Evolutionary conservation across 1,140 invertebrate species (phyloP).

Genomic region (Pachypeltis micranthus): DNA sequence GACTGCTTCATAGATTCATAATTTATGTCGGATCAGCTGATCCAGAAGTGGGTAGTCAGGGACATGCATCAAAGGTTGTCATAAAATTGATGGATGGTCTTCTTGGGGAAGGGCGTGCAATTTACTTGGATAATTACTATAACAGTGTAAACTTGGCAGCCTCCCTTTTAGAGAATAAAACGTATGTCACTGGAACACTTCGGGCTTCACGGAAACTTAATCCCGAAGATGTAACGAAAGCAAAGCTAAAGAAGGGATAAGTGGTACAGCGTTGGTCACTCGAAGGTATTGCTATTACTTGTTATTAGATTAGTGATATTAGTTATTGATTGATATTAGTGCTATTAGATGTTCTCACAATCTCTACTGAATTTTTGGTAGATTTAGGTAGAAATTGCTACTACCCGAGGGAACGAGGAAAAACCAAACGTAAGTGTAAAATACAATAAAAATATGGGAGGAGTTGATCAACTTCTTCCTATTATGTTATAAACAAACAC

Average conservation of each 20-base stretch:
- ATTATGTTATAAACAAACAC: no score
- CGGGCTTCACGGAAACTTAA: slow-evolving; percentile 32
- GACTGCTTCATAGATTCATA: slow-evolving; percentile 27
- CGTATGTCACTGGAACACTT: no score
- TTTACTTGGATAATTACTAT: slow-evolving; percentile 4
- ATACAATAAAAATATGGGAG: no score
- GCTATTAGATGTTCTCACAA: no score
- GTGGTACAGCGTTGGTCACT: slow-evolving; percentile 28
- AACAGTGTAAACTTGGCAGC: slow-evolving; percentile 26
- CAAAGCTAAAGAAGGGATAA: no score
- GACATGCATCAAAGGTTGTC: slow-evolving; percentile 16
- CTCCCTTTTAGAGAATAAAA: slow-evolving; percentile 34
- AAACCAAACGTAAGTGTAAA: no score
- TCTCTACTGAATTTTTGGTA: no score
- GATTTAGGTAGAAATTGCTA: no score
- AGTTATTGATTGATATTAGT: no score
- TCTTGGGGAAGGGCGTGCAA: slow-evolving; percentile 22
- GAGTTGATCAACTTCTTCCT: no score
- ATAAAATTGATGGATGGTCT: slow-evolving; percentile 20
- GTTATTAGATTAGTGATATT: no score
- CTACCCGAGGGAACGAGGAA: no score
- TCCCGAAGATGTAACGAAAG: slow-evolving; percentile 34
- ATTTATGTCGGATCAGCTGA: slow-evolving; percentile 26
- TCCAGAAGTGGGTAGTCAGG: slow-evolving; percentile 6
- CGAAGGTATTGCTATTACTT: slow-evolving; percentile 33